Conservation (phyloP, 2,113 vertebrate genomes). For the Macquaria ambigua region DNA sequence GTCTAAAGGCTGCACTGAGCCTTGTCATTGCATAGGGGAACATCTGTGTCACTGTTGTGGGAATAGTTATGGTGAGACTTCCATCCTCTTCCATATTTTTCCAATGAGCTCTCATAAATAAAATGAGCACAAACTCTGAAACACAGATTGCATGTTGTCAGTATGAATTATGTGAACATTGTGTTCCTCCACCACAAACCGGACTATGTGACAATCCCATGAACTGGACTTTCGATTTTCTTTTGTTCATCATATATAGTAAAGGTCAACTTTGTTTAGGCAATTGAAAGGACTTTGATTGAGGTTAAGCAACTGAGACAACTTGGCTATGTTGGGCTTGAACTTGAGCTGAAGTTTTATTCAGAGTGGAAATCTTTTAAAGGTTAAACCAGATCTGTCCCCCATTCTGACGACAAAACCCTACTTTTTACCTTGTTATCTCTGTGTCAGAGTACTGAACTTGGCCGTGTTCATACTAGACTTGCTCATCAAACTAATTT, state of each 20-base stretch:
- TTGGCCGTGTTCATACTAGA: background rate
- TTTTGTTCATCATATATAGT: background rate
- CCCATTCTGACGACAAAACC: background rate
- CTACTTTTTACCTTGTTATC: background rate
- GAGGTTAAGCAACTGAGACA: background rate
- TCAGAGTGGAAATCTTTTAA: background rate
- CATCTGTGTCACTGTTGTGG: constrained; percentile 76
- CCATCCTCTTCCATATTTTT: constrained; percentile 61
- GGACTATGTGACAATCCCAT: constrained; percentile 26
- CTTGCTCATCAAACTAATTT: background rate
- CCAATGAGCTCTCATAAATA: constrained; percentile 62
- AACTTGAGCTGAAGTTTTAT: background rate
- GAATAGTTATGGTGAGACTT: constrained; percentile 61
- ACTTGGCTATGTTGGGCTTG: background rate
- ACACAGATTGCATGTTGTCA: constrained; percentile 59
- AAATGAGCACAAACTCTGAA: constrained; percentile 52
- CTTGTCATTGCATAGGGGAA: constrained; percentile 57
- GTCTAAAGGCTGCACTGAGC: constrained; percentile 40
- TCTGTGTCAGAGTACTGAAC: background rate
- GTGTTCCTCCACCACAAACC: constrained; percentile 36
- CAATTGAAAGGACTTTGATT: background rate
- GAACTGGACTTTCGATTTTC: constrained; percentile 16
- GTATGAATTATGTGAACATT: constrained; percentile 31
- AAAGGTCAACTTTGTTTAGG: background rate
- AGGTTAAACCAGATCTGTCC: background rate